Conservation (phyloP, 2,888 invertebrate genomes). For the Lithophane semibrunnea region DNA sequence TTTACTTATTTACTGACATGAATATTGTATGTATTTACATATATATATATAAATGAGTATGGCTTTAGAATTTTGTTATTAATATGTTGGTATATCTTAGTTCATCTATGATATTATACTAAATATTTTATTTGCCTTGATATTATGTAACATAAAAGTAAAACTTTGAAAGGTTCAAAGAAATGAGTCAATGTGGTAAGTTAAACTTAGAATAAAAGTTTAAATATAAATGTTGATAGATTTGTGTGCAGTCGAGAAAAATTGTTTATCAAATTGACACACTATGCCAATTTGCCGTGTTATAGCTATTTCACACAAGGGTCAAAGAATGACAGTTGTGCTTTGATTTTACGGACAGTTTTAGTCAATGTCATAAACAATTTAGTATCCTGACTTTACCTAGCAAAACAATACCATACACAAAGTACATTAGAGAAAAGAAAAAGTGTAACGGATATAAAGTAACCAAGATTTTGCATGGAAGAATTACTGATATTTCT, state of each 20-base stretch:
- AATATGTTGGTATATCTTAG: not conserved
- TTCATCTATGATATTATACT: not conserved
- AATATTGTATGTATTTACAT: conserved; percentile 13
- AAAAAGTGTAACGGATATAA: conserved; percentile 7
- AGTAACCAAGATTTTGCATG: too few species aligned
- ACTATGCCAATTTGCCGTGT: not conserved
- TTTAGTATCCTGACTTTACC: not conserved
- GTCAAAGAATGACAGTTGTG: not conserved
- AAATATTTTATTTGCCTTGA: not conserved
- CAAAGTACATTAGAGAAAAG: not conserved
- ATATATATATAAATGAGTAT: not conserved
- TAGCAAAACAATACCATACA: not conserved
- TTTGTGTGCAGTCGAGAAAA: not conserved
- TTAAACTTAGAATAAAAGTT: not conserved
- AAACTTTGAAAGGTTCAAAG: too few species aligned
- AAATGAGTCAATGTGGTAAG: not conserved
- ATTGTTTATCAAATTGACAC: not conserved
- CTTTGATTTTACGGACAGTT: not conserved
- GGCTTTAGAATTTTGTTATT: conserved; percentile 2
- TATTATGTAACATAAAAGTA: not conserved
- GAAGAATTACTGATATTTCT: too few species aligned
- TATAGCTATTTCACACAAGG: not conserved
- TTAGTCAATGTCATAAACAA: not conserved
- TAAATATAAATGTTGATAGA: not conserved
- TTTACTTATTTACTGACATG: conserved; percentile 31